Evolutionary conservation across 2,113 vertebrate species (phyloP).

Genomic region (Psettodes erumei): DNA sequence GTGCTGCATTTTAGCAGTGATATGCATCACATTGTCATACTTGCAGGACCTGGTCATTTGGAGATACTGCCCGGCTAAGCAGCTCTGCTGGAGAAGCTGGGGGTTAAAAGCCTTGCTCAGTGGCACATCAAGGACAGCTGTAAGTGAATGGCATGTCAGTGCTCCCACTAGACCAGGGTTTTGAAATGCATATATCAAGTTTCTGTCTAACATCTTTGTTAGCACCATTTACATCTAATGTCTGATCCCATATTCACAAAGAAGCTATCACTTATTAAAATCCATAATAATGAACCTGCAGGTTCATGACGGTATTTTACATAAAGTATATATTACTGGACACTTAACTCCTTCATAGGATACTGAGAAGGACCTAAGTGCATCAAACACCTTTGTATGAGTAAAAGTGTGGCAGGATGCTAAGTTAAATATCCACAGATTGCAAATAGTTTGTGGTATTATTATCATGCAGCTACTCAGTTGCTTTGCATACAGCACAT

Average conservation of each 20-base stretch:
- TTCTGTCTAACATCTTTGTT: background rate
- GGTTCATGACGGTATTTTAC: background rate
- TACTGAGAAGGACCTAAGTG: background rate
- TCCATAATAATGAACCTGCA: background rate
- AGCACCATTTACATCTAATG: background rate
- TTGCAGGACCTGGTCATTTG: background rate
- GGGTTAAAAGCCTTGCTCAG: conserved; percentile 1
- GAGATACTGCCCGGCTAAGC: background rate
- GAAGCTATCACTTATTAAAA: background rate
- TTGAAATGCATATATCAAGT: background rate
- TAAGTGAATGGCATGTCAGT: background rate
- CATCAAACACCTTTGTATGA: background rate
- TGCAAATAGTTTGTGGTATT: conserved; percentile 9
- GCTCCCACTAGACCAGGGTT: background rate
- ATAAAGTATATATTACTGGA: background rate
- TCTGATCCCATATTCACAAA: background rate
- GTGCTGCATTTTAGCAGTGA: background rate
- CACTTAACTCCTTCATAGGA: background rate
- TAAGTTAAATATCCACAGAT: conserved; percentile 8
- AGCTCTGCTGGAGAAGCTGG: background rate
- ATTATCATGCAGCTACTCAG: conserved; percentile 16
- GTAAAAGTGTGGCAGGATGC: background rate
- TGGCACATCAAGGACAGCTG: conserved; percentile 15
- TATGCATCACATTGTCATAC: background rate
- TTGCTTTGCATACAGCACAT: conserved; percentile 23